A percentile compares a stretch with the other conserved stretches of the same genome.
Conservation (phyloP, 2,797 vertebrate species). For the Fundulus diaphanus region DNA sequence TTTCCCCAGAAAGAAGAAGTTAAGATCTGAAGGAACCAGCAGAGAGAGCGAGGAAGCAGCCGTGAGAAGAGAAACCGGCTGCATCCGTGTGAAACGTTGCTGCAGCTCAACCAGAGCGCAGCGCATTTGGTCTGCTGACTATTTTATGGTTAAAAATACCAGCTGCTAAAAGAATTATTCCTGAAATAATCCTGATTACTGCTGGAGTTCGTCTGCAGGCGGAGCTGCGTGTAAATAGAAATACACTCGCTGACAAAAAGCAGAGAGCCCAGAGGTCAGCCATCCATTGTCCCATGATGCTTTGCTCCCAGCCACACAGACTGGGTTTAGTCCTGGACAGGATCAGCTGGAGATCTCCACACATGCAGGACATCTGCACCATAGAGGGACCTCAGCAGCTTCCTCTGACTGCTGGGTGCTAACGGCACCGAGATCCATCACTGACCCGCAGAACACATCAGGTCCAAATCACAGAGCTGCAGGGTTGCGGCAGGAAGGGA, state of each 20-base stretch:
- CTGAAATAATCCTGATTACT: background rate
- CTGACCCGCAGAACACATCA: background rate
- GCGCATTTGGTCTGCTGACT: too few species aligned
- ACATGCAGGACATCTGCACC: background rate
- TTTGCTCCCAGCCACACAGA: background rate
- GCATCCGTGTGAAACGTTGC: too few species aligned
- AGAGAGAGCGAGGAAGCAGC: background rate
- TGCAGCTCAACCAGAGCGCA: too few species aligned
- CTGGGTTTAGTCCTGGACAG: background rate
- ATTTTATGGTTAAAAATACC: too few species aligned
- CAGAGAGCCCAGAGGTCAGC: background rate
- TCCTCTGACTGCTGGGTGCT: too few species aligned
- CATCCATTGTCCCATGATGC: background rate
- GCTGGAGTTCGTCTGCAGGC: background rate
- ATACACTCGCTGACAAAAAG: background rate
- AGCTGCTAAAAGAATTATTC: background rate
- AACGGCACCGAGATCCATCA: too few species aligned
- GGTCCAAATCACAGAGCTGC: background rate
- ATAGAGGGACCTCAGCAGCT: background rate
- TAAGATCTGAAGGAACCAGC: constrained; percentile 28
- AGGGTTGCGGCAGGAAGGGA: too few species aligned
- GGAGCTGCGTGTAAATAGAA: background rate
- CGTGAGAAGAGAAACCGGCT: background rate
- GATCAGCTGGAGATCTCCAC: background rate
- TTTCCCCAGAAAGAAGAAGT: constrained; percentile 59